Evolutionary conservation across 2,888 invertebrate genomes (phyloP), one percentile per base, ranked within the genome.

Genomic region (Drepana falcataria): DNA sequence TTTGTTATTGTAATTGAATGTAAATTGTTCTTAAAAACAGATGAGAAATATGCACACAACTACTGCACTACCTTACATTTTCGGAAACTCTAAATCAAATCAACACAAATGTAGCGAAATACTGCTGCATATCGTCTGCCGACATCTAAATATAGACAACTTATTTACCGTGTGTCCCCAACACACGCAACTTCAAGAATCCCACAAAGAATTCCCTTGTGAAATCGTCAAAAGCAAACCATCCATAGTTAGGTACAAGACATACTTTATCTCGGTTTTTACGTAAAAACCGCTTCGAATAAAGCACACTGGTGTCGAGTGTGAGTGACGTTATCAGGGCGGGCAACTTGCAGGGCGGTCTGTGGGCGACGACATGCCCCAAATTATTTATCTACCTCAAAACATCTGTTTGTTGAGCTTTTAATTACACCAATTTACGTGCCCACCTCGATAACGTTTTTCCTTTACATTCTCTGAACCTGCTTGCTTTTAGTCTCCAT

Each of bases 301-400:
- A 75, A 75, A 21, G 73, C 72, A 70, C 75, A 75, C 77, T 68
- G 77, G 64, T 65, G 69, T 73, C 74, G 75, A 78, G 77, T 80
- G 82, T 78, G 80, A 86, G 75, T 83, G 88, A 86, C 88, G 72
- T 84, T 88, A 88, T 88, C 88, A 71, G 64, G 3, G 48, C 47
- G 65, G 61, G 66, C 70, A 74, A 71, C 73, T 78, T 69, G 78
- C 79, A 76, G 77, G 62, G 21, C 21, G 66, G 61, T 54, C 58
- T 67, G 64, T 67, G 66, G 71, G 65, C 67, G 65, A 53, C 65
- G 63, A 61, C 69, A 61, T 66, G 63, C 62, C 68, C 68, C 66
- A 68, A 75, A 79, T 76, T 71, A 75, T 70, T 84, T 85, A 85
- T 83, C 84, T 79, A 64, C 66, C 68, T 64, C 52, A 57, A 55